Evolutionary conservation across 1,140 invertebrate genomes (phyloP).

Genomic region (Zophobas atratus): DNA sequence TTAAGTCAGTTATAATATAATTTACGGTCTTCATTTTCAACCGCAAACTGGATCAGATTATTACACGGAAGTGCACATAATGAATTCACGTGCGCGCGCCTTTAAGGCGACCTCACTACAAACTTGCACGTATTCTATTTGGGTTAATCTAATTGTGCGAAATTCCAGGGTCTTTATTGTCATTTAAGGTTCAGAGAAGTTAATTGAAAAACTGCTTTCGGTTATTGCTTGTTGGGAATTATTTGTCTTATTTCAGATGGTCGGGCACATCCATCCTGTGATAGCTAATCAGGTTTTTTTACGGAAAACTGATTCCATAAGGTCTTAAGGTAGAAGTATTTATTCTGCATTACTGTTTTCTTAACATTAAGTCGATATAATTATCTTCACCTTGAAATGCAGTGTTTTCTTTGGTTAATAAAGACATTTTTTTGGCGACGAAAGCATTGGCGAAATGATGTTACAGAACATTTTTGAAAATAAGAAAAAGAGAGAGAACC

Average conservation of each 20-base stretch:
- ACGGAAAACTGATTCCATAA: conserved; percentile 34
- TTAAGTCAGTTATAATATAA: conserved; percentile 48
- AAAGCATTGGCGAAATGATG: no score
- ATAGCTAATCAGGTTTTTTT: conserved; percentile 25
- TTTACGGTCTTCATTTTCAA: conserved; percentile 46
- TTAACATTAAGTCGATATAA: no score
- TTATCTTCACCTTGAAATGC: neutral
- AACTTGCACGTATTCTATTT: conserved; percentile 40
- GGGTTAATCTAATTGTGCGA: conserved; percentile 41
- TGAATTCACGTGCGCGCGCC: conserved; percentile 38
- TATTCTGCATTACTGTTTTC: no score
- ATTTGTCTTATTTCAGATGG: conserved; percentile 20
- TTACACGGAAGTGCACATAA: conserved; percentile 45
- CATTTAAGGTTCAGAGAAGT: conserved; percentile 5
- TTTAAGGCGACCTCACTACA: conserved; percentile 19
- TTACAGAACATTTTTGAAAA: no score
- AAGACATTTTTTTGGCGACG: no score
- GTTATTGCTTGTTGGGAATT: neutral
- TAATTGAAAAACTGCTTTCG: conserved; percentile 19
- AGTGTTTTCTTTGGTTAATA: no score
- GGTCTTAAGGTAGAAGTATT: neutral
- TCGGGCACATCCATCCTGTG: neutral
- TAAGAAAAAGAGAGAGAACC: no score
- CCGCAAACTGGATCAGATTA: conserved; percentile 40
- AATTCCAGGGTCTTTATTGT: conserved; percentile 14